Evolutionary conservation across 2,888 invertebrate genomes (phyloP).

Genomic region (Bellardia pandia): DNA sequence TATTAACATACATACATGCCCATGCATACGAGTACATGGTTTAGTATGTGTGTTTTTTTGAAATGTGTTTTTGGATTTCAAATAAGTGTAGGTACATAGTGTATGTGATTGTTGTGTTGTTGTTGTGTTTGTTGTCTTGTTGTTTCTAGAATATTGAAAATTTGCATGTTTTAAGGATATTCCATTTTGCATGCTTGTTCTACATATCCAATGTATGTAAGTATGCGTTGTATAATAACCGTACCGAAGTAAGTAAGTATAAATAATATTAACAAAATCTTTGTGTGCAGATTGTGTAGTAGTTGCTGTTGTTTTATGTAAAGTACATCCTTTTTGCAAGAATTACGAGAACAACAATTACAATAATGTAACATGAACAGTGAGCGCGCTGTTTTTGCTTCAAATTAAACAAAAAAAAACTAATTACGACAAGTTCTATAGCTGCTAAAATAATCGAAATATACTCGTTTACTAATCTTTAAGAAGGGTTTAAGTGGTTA

Average conservation of each 20-base stretch:
- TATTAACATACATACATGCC: background rate
- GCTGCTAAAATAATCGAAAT: background rate
- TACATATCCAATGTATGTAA: conserved; percentile 56
- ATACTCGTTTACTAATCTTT: background rate
- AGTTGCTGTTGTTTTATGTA: conserved; percentile 32
- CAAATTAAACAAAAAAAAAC: conserved; percentile 41
- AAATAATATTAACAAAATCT: conserved; percentile 24
- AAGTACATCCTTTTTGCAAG: conserved; percentile 38
- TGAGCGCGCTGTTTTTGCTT: conserved; percentile 9
- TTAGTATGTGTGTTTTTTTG: background rate
- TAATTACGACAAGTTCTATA: conserved; percentile 21
- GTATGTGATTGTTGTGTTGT: background rate
- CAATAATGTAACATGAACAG: conserved; percentile 40
- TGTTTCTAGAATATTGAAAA: conserved; percentile 81
- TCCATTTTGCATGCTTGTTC: conserved; percentile 76
- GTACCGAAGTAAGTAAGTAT: conserved; percentile 12
- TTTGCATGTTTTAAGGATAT: conserved; percentile 83
- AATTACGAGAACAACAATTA: conserved; percentile 43
- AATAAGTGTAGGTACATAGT: background rate
- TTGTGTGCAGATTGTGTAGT: conserved; percentile 21
- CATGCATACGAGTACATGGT: background rate
- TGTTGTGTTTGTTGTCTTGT: conserved; percentile 1
- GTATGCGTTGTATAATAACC: conserved; percentile 39
- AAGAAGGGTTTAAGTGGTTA: background rate
- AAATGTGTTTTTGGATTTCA: background rate